phyloP scores from a whole-genome alignment of 2,797 vertebrate genomes.

The Xyrichtys novacula region DNA sequence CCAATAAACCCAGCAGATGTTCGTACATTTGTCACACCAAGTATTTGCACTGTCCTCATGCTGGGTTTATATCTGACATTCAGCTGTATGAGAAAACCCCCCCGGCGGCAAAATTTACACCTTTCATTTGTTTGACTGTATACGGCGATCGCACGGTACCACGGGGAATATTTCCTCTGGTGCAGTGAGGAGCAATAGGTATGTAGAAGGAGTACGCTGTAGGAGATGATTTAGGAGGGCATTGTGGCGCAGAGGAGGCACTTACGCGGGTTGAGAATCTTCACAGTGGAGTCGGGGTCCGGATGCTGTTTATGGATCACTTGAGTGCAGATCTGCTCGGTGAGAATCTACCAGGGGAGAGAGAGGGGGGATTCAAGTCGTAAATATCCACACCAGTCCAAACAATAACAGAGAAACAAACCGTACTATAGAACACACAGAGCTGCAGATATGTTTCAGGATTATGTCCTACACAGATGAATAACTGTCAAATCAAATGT shows the following conservation, averaged over 20 bases:
- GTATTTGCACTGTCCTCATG: conserved; percentile 26
- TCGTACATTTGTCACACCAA: conserved; percentile 48
- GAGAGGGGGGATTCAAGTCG: conserved; percentile 52
- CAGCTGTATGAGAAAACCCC: conserved; percentile 51
- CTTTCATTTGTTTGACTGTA: conserved; percentile 72
- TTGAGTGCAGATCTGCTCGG: conserved; percentile 98
- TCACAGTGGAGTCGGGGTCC: conserved; percentile 96
- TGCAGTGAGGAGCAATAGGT: conserved; percentile 63
- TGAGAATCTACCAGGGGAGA: conserved; percentile 89
- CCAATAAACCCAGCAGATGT: conserved; percentile 45
- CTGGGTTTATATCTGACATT: conserved; percentile 51
- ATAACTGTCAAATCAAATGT: conserved; percentile 41
- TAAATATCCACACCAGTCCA: conserved; percentile 55
- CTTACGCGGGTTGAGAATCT: conserved; percentile 99
- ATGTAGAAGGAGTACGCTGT: conserved; percentile 59
- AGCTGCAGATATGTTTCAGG: conserved; percentile 26
- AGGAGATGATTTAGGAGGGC: conserved; percentile 68
- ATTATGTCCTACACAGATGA: conserved; percentile 8
- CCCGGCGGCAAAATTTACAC: conserved; percentile 66
- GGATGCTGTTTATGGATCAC: conserved; percentile 99
- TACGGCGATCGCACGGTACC: conserved; percentile 55
- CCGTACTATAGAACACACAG: conserved; percentile 20
- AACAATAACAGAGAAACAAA: conserved; percentile 62
- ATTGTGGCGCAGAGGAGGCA: conserved; percentile 63
- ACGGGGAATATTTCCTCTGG: conserved; percentile 54